Conservation (phyloP, 2,113 vertebrate genomes). For the Platichthys stellatus region DNA sequence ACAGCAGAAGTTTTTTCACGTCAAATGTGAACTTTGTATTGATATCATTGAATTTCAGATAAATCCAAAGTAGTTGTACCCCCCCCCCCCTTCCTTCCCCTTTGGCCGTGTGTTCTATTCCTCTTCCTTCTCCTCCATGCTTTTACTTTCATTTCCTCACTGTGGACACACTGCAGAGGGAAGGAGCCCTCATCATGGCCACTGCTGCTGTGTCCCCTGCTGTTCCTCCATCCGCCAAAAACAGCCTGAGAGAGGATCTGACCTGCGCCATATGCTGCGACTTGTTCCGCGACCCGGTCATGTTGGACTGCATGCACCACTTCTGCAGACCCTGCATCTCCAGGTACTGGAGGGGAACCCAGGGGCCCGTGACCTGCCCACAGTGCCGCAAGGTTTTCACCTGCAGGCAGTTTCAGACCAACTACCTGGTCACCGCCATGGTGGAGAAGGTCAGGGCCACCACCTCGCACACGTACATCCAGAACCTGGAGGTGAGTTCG, state of each 20-base stretch:
- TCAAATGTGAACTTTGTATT: background rate
- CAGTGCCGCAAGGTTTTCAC: conserved; percentile 85
- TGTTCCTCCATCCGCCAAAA: conserved; percentile 29
- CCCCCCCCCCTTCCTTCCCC: background rate
- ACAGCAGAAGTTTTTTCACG: no score
- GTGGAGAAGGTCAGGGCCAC: conserved; percentile 86
- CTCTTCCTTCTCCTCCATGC: background rate
- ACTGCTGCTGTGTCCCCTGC: conserved; percentile 14
- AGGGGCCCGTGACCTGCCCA: conserved; percentile 82
- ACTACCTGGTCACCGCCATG: conserved; percentile 87
- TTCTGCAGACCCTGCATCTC: conserved; percentile 89
- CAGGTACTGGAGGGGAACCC: conserved; percentile 81
- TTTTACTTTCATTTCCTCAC: conserved; percentile 44
- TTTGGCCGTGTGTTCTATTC: background rate
- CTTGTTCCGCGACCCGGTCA: conserved; percentile 87
- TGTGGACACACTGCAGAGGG: background rate
- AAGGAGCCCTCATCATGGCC: conserved; percentile 46
- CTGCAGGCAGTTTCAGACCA: conserved; percentile 80
- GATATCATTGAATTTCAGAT: background rate
- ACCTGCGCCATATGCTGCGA: conserved; percentile 90
- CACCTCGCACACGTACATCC: conserved; percentile 61
- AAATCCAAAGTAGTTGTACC: background rate
- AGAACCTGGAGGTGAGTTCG: conserved; percentile 78
- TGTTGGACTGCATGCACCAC: conserved; percentile 91
- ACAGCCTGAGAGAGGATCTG: conserved; percentile 86